phyloP scores from a whole-genome alignment of 2,888 invertebrate species.

The Eupeodes luniger region DNA sequence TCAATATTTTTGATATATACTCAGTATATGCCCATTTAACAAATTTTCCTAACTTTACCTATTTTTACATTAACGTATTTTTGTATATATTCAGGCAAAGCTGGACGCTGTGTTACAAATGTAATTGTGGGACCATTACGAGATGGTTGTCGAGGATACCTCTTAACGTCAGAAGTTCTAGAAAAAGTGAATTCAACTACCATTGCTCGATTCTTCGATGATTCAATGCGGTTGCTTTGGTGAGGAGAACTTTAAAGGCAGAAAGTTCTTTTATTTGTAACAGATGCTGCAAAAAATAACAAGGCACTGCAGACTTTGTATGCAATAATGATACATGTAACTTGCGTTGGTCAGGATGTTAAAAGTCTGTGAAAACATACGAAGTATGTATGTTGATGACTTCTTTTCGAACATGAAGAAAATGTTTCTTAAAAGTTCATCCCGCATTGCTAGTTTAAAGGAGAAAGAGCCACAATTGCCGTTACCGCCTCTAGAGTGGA shows the following conservation, averaged over 20 bases:
- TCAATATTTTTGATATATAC: no score
- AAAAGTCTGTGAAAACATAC: no score
- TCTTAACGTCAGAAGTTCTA: no score
- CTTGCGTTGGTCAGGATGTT: no score
- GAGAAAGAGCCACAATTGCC: no score
- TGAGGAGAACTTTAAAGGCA: not conserved
- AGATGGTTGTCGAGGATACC: not conserved
- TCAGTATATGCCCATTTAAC: no score
- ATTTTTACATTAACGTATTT: not conserved
- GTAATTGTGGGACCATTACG: not conserved
- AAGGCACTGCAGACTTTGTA: not conserved
- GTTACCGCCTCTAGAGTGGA: no score
- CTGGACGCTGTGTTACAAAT: not conserved
- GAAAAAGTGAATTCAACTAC: conserved; percentile 3
- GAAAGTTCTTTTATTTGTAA: not conserved
- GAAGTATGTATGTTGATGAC: no score
- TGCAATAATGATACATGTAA: not conserved
- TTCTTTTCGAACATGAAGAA: no score
- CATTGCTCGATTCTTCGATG: not conserved
- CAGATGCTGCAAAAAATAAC: conserved; percentile 2
- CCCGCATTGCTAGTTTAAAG: no score
- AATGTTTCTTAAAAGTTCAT: no score
- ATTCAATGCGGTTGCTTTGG: conserved; percentile 18
- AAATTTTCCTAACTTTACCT: no score
- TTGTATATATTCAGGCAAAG: not conserved